These are phyloP conservation scores for Probaryconus sp. DNA, from an alignment of 1,140 invertebrate species.

Conservation along the genomic window DNA sequence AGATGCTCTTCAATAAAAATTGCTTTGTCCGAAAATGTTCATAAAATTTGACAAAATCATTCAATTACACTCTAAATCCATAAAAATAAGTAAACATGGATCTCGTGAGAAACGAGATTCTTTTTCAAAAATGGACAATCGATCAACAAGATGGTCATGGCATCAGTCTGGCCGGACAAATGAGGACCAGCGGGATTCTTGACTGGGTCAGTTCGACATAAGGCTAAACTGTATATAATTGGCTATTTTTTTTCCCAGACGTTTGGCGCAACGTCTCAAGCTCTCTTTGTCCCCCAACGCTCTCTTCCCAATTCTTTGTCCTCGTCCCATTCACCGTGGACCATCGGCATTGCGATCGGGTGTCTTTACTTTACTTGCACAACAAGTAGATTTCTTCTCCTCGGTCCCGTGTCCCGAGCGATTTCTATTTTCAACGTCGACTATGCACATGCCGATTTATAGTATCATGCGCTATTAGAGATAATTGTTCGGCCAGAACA, in stretches of 20 bases:
- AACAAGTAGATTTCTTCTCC: conserved; percentile 70
- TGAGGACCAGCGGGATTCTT: conserved; percentile 51
- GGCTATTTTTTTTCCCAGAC: conserved; percentile 38
- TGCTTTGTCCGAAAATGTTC: conserved; percentile 4
- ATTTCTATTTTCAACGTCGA: conserved; percentile 70
- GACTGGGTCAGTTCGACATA: conserved; percentile 29
- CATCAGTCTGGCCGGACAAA: conserved; percentile 41
- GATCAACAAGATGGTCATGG: conserved; percentile 49
- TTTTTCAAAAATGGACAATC: conserved; percentile 51
- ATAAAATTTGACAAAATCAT: conserved; percentile 49
- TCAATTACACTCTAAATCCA: conserved; percentile 27
- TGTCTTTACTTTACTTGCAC: conserved; percentile 73
- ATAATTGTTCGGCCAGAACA: conserved; percentile 73
- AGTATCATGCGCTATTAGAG: conserved; percentile 75
- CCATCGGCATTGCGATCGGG: conserved; percentile 68
- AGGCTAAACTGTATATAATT: conserved; percentile 56
- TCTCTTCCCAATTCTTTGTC: background rate
- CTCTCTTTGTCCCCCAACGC: background rate
- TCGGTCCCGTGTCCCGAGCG: conserved; percentile 33
- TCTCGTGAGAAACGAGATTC: conserved; percentile 43
- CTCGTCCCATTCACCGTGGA: conserved; percentile 2
- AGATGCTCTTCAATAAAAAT: too few relatives aligned
- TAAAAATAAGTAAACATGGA: conserved; percentile 50
- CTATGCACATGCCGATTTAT: conserved; percentile 74
- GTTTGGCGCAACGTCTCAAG: background rate